Evolutionary conservation across 2,888 invertebrate species (phyloP).

Genomic region (Leucophenga maculata): DNA sequence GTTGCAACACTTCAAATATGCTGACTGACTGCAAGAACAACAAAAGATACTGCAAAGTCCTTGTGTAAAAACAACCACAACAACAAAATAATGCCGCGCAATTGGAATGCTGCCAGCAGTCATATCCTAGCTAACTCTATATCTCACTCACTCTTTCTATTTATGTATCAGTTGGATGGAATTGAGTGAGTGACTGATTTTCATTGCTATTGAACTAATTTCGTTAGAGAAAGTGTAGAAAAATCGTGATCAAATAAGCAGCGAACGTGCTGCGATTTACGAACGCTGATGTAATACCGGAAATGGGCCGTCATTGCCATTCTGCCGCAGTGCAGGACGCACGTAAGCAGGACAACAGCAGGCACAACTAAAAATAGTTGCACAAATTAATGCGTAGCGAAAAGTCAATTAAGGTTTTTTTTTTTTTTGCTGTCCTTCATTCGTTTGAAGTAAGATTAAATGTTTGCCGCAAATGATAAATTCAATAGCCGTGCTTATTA

Average conservation of each 20-base stretch:
- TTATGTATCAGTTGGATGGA: not conserved
- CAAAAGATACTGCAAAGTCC: not conserved
- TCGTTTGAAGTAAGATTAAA: conserved; percentile 8
- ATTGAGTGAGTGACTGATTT: conserved; percentile 17
- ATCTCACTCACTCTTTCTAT: no score
- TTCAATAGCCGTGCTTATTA: not conserved
- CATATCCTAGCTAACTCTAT: no score
- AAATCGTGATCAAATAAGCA: conserved; percentile 27
- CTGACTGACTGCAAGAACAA: not conserved
- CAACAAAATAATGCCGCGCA: not conserved
- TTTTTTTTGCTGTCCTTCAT: not conserved
- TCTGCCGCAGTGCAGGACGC: not conserved
- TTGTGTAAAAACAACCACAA: not conserved
- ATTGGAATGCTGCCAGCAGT: not conserved
- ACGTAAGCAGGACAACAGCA: not conserved
- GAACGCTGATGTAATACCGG: conserved; percentile 10
- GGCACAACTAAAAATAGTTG: conserved; percentile 10
- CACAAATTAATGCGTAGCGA: not conserved
- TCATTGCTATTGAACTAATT: conserved; percentile 24
- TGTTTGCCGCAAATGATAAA: conserved; percentile 1
- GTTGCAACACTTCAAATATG: not conserved
- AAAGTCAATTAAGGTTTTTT: conserved; percentile 3
- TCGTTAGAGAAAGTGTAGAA: conserved; percentile 22
- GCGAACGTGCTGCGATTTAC: conserved; percentile 20
- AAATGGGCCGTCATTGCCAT: conserved; percentile 5